Evolutionary conservation across 2,113 vertebrate genomes (phyloP).

Genomic region (Varanus komodoensis): DNA sequence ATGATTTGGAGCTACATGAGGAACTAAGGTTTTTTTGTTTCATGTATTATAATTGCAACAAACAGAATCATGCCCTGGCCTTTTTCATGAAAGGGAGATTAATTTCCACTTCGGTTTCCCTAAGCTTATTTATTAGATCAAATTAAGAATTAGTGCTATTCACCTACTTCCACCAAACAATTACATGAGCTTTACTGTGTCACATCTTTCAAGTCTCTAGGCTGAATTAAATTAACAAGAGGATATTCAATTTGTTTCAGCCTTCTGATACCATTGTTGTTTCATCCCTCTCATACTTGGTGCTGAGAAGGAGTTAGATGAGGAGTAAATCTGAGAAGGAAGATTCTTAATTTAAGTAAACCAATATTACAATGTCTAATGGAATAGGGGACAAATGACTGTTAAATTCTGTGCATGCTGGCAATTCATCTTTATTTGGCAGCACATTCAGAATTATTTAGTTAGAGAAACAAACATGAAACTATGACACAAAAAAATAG

Average conservation of each 20-base stretch:
- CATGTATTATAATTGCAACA: neutral
- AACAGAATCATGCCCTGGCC: neutral
- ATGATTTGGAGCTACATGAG: neutral
- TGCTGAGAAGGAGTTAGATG: neutral
- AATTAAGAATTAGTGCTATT: conserved; percentile 15
- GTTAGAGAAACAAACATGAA: neutral
- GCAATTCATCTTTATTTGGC: neutral
- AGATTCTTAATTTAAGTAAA: neutral
- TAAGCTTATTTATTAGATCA: conserved; percentile 33
- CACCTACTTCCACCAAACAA: conserved; percentile 23
- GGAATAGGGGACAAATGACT: neutral
- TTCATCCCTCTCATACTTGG: neutral
- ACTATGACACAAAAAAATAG: neutral
- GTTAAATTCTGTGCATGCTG: neutral
- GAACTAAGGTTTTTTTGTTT: neutral
- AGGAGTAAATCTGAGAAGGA: neutral
- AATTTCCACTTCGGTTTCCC: conserved; percentile 28
- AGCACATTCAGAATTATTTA: neutral
- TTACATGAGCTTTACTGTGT: conserved; percentile 15
- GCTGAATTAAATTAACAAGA: neutral
- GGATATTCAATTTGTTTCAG: neutral
- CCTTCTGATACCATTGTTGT: conserved; percentile 5
- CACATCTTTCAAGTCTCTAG: conserved; percentile 12
- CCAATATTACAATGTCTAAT: neutral
- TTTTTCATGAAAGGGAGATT: conserved; percentile 16